These are phyloP conservation scores for Phrynosoma blainvillii DNA, from an alignment of 2,113 vertebrate genomes.

Conservation along the genomic window DNA sequence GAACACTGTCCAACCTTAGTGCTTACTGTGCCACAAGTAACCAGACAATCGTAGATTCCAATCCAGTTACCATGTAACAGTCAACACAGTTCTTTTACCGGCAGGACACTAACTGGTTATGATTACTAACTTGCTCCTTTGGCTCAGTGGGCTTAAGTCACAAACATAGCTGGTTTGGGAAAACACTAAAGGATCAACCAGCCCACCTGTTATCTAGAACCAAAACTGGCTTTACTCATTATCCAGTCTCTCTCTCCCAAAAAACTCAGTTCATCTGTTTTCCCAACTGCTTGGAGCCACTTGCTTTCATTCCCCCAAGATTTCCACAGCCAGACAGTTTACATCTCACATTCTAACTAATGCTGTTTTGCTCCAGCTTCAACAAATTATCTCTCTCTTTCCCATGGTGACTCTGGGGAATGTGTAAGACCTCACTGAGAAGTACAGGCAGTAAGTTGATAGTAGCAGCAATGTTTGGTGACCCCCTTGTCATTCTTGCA, in stretches of 20 bases:
- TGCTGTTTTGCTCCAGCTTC: not conserved
- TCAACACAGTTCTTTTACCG: not conserved
- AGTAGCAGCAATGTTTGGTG: not conserved
- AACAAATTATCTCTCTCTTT: not conserved
- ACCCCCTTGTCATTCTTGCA: not conserved
- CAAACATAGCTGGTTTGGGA: not conserved
- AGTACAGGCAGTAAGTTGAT: not conserved
- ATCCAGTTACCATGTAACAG: accelerated
- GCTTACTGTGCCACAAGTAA: not conserved
- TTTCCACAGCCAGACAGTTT: not conserved
- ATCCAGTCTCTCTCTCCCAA: not conserved
- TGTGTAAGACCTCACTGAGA: not conserved
- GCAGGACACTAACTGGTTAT: not conserved
- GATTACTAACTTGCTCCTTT: not conserved
- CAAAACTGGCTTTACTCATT: too few species aligned
- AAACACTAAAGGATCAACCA: too few species aligned
- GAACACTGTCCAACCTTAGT: not conserved
- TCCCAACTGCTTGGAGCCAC: not conserved
- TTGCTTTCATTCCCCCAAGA: not conserved
- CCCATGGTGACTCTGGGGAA: not conserved
- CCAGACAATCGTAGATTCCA: not conserved
- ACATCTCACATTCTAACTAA: not conserved
- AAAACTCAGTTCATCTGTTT: not conserved
- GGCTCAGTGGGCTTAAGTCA: not conserved
- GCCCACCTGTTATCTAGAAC: not conserved